Base-by-base conservation (phyloP, 2,113 vertebrate species). In the Neofelis nebulosa region DNA sequence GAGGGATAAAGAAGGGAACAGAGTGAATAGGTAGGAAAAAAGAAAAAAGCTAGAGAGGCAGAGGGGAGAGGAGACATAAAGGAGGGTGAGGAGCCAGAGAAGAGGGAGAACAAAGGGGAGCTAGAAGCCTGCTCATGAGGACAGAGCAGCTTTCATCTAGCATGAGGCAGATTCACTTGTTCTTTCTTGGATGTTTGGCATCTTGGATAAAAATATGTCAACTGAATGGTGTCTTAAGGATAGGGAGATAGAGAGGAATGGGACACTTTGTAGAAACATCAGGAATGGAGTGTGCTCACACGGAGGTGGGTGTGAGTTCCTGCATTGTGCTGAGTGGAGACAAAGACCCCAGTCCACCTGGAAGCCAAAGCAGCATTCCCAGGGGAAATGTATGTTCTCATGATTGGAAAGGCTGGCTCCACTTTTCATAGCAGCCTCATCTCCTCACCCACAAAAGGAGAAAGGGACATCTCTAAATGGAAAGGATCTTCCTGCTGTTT, bases 261-360 rank as follows among this genome's bases (percentile, higher is more conserved):
- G 82, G 82, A 74, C 29, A 15, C 69, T 90, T 81, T 96, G 11
- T 79, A 80, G 78, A 92, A 96, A 89, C 38, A 33, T 90, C 50
- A 68, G 94, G n/a, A 71, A 13, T 95, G 86, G 69, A 93, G 78
- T 52, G 5, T 5, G 41, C 27, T 95, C 91, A 18, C n/a, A 3
- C 6, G 18, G 66, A 41, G 5, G 36, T 11, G 4, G 33, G 25
- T 7, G 3, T n/a, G 55, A 25, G 73, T 31, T 45, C 31, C n/a
- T 16, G 15, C 25, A n/a, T 7, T n/a, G 0, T 78, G 38, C 36
- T 45, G 13, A 82, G n/a, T 38, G 27, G 50, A 66, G 21, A 65
- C 52, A 63, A 50, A 81, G 16, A 61, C 23, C 96, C 33, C 3
- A 0, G 38, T 38, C 33, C 76, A 85, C 66, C 63, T 48, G 93